Evolutionary conservation across 2,797 vertebrate genomes (phyloP).

Genomic region (Channallabes apus): DNA sequence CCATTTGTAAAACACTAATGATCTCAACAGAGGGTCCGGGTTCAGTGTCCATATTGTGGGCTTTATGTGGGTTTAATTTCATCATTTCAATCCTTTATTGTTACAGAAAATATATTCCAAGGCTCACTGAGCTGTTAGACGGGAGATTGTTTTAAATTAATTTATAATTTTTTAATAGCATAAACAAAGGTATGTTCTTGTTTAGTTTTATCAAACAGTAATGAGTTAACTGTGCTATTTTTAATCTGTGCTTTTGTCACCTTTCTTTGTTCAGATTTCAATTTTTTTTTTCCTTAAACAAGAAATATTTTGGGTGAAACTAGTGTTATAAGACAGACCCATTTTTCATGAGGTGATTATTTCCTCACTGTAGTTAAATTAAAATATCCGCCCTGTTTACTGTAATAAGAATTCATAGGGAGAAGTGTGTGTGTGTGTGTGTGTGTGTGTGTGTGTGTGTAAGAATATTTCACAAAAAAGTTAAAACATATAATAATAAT

Average conservation of each 20-base stretch:
- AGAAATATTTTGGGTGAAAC: neutral
- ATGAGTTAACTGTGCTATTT: neutral
- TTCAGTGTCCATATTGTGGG: neutral
- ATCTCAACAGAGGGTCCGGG: constrained; percentile 7
- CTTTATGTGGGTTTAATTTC: constrained; percentile 4
- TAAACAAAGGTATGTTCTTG: constrained; percentile 8
- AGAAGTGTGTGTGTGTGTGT: neutral
- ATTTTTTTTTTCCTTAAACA: neutral
- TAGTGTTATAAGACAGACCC: neutral
- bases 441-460: neutral
- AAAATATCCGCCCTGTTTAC: constrained; percentile 11
- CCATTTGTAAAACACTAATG: constrained; percentile 46
- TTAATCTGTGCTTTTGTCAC: neutral
- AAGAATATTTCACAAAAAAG: too few species aligned
- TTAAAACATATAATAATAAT: too few species aligned
- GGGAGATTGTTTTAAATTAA: neutral
- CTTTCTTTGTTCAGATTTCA: neutral
- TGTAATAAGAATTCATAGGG: neutral
- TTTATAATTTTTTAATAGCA: neutral
- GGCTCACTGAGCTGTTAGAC: neutral
- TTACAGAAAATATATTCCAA: neutral
- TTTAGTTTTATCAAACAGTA: neutral
- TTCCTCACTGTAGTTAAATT: constrained; percentile 3
- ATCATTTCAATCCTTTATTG: constrained; percentile 10
- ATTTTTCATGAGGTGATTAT: neutral